Base-by-base conservation (phyloP, 1,140 invertebrate species). In the Lordiphosa collinella region DNA sequence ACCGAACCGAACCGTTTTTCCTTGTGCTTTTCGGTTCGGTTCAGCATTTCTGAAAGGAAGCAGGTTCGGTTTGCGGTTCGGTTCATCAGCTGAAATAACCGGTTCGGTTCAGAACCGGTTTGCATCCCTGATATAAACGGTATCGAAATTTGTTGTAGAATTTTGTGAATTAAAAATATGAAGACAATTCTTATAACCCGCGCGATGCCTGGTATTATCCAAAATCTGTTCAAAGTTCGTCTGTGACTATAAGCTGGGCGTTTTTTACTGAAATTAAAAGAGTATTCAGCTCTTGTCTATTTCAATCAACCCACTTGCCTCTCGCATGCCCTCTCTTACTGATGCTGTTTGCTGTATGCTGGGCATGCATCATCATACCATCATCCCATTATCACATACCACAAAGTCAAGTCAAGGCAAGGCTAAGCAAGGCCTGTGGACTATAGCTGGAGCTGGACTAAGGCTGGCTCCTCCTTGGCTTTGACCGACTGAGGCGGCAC, bases 361-460 rank as follows among this genome's bases (percentile, higher is more conserved):
- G 72, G 72, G 68, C 78, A 84, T 84, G 78, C 78, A 84, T 84
- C 78, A 84, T 84, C 78, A 84, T 84, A 84, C 78, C 78, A 84
- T 84, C 78, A 84, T 84, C 78, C 78, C 78, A 84, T 84, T 84
- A 84, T 84, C 78, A 84, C 78, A 84, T 84, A 84, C 78, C 78
- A 84, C 60, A 22, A 22, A 22, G 41, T 6, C 41, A 58, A 51
- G 47, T 40, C 37, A 36, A 54, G 53, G 25, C 43, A 38, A 47
- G 44, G 41, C 41, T 16, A 18, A 16, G 49, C 31, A 63, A 60
- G 43, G 48, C 40, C 47, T 57, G 49, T 44, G 32, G 10, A 35
- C n/a, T 49, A 31, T 4, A 12, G 13, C 43, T 58, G 16, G 8
- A 44, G 4, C 34, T 43, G 31, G 4, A 31, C 16, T 16, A 3